Base-by-base conservation (phyloP, 2,888 invertebrate species). In the Torymus tubicola region DNA sequence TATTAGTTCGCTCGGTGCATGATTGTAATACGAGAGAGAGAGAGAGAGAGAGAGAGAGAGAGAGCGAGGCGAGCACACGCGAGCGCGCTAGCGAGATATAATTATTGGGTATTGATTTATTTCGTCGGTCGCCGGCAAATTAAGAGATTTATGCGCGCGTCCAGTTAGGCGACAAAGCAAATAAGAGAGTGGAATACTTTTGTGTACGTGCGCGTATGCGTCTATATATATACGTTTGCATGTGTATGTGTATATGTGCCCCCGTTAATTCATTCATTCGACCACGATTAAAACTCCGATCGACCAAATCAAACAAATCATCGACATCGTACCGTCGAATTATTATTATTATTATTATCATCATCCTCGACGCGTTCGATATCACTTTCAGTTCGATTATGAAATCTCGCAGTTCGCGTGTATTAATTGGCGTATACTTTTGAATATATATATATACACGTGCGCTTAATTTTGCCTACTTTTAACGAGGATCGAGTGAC, bases 41-140 rank as follows among this genome's bases (percentile, higher is more conserved):
- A n/a, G n/a, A 42, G 42, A 42, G 42, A 5, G 42, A 42, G 8
- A 42, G 42, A 42, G 42, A n/a, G n/a, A n/a, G n/a, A n/a, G n/a
- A 42, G 42, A 42, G 42, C 42, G 42, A 42, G 8, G 42, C 42
- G 42, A 42, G 42, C 42, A 8, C 21, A 2, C 42, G 42, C 42
- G 8, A 5, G 42, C 42, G 8, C 5, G 42, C 0, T 14, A 57
- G 69, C 16, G n/a, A 53, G 58, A 74, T 74, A 69, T 24, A 74
- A 64, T 74, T 58, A 79, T 69, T 63, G 16, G 16, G 42, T 64
- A 58, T 42, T 79, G 69, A 79, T 64, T 78, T 71, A 78, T 72
- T 67, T 71, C 53, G 11, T 18, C 8, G 53, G 58, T 52, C 31
- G 8, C 42, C 16, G 52, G 63, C 57, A 65, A 72, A 78, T 72